These are phyloP conservation scores for Sanderia malayensis DNA, from an alignment of 30 jellyfish, hydroid and myxozoan genomes.

Conservation along the genomic window DNA sequence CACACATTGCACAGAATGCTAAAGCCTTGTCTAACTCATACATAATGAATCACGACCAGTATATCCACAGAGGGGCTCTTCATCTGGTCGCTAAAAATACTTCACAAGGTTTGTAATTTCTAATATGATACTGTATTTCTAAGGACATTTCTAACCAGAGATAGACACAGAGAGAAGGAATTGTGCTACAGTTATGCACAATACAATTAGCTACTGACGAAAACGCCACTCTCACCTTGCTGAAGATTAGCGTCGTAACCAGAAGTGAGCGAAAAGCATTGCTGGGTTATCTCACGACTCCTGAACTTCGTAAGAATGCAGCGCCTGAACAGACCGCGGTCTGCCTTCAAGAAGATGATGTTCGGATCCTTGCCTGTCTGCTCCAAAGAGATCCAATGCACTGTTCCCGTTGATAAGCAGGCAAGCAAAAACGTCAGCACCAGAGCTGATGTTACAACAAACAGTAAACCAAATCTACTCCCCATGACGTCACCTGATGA, in stretches of 20 bases:
- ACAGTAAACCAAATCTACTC: slow-evolving; percentile 49
- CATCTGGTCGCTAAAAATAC: no score
- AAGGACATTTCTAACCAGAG: no score
- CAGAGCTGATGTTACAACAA: slow-evolving; percentile 21
- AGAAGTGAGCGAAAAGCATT: background rate
- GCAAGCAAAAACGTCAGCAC: slow-evolving; percentile 53
- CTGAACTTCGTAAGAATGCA: background rate
- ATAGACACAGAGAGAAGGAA: no score
- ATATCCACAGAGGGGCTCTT: no score
- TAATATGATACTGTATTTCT: no score
- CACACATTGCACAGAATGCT: background rate
- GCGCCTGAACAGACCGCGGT: background rate
- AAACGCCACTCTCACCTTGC: background rate
- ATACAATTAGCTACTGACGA: no score
- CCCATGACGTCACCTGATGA: no score
- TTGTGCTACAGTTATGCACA: no score
- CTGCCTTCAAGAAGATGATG: background rate
- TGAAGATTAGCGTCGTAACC: background rate
- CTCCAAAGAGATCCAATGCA: slow-evolving; percentile 23
- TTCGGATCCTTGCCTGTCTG: slow-evolving; percentile 7
- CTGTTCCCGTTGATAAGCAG: slow-evolving; percentile 51
- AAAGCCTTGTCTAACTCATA: background rate
- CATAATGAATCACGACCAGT: no score
- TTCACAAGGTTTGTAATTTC: no score
- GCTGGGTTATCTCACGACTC: background rate